Evolutionary conservation across 2,888 invertebrate genomes (phyloP).

Genomic region (Philereme vetulata): DNA sequence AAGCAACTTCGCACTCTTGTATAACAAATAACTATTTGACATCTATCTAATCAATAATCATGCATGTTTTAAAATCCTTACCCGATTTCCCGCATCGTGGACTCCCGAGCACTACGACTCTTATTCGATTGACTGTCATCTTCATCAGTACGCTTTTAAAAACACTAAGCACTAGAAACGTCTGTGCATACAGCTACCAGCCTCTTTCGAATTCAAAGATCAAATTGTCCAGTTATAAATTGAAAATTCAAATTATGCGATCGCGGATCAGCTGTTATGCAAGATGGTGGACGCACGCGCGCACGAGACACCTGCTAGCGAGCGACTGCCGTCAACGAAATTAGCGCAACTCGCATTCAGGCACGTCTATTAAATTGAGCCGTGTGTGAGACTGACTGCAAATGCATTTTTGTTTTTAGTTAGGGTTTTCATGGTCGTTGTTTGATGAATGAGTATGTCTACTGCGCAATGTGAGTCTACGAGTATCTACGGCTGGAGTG

Average conservation of each 20-base stretch:
- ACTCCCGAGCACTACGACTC: constrained; percentile 90
- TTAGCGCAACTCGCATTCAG: constrained; percentile 72
- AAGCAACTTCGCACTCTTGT: no score
- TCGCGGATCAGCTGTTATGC: constrained; percentile 68
- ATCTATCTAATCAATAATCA: no score
- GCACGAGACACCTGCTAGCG: constrained; percentile 78
- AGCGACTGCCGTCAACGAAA: constrained; percentile 76
- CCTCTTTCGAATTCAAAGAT: constrained; percentile 30
- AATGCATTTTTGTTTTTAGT: constrained; percentile 45
- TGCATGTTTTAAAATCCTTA: constrained; percentile 63
- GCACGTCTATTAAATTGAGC: constrained; percentile 62
- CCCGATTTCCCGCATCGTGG: constrained; percentile 90
- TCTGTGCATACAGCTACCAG: constrained; percentile 49
- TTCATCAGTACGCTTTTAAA: constrained; percentile 74
- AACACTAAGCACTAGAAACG: constrained; percentile 38
- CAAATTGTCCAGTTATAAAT: constrained; percentile 33
- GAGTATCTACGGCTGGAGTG: background rate
- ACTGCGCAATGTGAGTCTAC: background rate
- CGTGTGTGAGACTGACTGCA: constrained; percentile 54
- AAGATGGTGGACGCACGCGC: constrained; percentile 73
- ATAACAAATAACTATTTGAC: no score
- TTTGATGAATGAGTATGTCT: constrained; percentile 26
- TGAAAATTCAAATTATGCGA: constrained; percentile 57
- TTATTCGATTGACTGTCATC: constrained; percentile 91
- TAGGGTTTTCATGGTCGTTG: constrained; percentile 41